Evolutionary conservation across 2,888 invertebrate genomes (phyloP).

Genomic region (Euphydryas editha): DNA sequence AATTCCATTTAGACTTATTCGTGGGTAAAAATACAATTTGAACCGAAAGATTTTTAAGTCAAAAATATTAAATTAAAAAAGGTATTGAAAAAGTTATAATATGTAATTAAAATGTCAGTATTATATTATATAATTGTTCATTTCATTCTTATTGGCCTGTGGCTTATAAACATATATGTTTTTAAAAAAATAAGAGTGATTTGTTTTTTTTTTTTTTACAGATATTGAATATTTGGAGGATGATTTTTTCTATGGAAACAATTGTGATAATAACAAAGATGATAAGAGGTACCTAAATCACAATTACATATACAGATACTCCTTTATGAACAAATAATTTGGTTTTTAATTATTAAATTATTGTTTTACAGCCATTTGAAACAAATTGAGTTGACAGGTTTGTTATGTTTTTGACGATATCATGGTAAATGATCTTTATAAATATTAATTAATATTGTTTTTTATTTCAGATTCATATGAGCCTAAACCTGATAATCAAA

Average conservation of each 20-base stretch:
- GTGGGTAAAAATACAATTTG: no score
- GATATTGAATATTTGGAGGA: conserved; percentile 59
- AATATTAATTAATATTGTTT: neutral
- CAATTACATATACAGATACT: no score
- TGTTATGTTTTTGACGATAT: neutral
- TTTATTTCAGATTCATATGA: conserved; percentile 22
- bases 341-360: neutral
- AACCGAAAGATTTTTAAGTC: no score
- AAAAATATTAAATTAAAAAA: no score
- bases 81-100: no score
- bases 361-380: neutral
- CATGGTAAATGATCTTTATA: neutral
- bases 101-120: no score
- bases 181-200: neutral
- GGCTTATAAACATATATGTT: no score
- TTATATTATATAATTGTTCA: no score
- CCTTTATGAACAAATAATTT: neutral
- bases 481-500: conserved; percentile 39
- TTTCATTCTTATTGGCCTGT: no score
- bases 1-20: no score
- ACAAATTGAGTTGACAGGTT: neutral
- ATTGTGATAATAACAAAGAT: conserved; percentile 21
- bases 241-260: conserved; percentile 46
- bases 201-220: conserved; percentile 39
- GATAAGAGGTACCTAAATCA: conserved; percentile 30